phyloP scores from a whole-genome alignment of 2,113 vertebrate genomes.

The Todiramphus chloris region DNA sequence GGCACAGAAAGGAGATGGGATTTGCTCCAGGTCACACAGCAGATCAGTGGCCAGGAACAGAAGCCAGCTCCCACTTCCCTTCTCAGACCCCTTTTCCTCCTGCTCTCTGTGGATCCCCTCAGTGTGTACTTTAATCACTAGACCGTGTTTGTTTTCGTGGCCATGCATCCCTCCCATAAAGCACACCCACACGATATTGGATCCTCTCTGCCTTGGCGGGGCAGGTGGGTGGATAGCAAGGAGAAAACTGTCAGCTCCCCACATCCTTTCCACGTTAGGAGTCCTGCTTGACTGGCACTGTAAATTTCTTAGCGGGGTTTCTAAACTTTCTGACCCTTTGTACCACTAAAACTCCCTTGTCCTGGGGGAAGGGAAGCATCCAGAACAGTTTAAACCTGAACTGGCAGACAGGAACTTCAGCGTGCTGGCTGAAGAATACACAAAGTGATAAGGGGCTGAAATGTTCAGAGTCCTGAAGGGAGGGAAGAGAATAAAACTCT shows the following conservation, averaged over 20 bases:
- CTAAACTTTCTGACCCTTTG: background rate
- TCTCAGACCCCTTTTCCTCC: constrained; percentile 34
- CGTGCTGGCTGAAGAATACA: background rate
- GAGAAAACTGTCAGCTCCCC: background rate
- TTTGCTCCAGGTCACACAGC: constrained; percentile 41
- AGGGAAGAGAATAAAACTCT: background rate
- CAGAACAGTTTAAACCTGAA: background rate
- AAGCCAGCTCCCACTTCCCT: constrained; percentile 59
- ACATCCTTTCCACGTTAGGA: background rate
- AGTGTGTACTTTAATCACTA: background rate
- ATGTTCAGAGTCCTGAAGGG: background rate
- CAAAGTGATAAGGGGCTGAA: background rate
- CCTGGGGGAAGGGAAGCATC: background rate
- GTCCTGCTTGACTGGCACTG: background rate
- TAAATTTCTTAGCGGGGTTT: background rate
- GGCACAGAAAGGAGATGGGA: constrained; percentile 27
- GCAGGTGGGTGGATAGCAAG: background rate
- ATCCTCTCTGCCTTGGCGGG: background rate
- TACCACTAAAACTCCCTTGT: background rate
- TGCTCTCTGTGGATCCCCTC: background rate
- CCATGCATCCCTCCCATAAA: background rate
- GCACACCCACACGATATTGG: background rate
- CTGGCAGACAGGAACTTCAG: background rate
- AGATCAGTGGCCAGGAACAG: constrained; percentile 46
- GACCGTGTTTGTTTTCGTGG: constrained; percentile 19